Evolutionary conservation across 2,888 invertebrate genomes (phyloP).

Genomic region (Seira sanloemensis): DNA sequence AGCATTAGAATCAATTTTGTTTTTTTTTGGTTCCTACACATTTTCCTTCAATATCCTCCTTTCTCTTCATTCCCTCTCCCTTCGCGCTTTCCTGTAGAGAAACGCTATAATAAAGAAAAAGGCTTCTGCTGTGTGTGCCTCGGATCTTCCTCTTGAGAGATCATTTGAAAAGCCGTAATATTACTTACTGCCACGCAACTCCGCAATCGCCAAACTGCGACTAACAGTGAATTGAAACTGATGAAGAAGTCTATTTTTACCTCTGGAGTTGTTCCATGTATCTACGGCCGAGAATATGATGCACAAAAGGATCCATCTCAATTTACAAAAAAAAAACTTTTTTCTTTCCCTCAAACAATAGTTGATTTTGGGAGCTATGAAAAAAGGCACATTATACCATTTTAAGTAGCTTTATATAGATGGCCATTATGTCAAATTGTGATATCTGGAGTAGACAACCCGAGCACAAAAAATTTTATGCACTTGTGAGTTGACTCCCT

Average conservation of each 20-base stretch:
- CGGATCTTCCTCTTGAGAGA: conserved; percentile 27
- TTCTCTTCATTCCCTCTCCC: background rate
- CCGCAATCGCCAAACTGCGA: background rate
- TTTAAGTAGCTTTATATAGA: conserved; percentile 20
- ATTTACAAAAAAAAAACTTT: background rate
- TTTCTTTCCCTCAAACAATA: background rate
- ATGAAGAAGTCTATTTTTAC: conserved; percentile 16
- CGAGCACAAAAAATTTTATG: conserved; percentile 36
- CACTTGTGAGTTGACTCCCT: conserved; percentile 15
- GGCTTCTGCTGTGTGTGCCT: background rate
- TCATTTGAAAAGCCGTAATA: conserved; percentile 29
- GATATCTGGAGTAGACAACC: conserved; percentile 45
- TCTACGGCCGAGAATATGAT: background rate
- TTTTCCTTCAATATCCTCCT: background rate
- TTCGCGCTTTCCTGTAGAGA: background rate
- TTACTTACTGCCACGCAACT: background rate
- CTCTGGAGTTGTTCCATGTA: background rate
- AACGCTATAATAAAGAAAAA: too few relatives aligned
- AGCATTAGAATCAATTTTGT: conserved; percentile 47
- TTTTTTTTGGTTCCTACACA: conserved; percentile 29
- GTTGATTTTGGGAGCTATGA: background rate
- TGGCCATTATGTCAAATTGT: conserved; percentile 40
- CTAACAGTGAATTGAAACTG: conserved; percentile 40
- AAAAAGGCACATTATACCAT: background rate
- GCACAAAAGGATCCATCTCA: background rate